phyloP scores from a whole-genome alignment of 1,140 invertebrate species.

The Lordiphosa collinella region DNA sequence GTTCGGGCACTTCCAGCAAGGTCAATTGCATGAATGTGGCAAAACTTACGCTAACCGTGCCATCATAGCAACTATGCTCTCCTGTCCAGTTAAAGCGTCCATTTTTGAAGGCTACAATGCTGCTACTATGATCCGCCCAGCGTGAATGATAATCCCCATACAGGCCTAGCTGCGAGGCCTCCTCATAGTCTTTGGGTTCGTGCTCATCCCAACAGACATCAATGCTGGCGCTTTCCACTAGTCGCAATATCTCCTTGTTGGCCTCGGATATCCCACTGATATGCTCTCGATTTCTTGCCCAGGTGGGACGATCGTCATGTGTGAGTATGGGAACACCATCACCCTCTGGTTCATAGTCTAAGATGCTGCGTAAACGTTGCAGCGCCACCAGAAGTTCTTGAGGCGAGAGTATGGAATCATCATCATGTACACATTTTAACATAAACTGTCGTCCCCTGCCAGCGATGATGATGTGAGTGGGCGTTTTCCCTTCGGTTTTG shows the following conservation, averaged over 20 bases:
- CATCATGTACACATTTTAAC: slow-evolving; percentile 66
- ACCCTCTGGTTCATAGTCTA: slow-evolving; percentile 76
- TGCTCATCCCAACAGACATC: slow-evolving; percentile 83
- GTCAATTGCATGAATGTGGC: slow-evolving; percentile 71
- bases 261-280: slow-evolving; percentile 81
- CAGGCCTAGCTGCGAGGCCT: slow-evolving; percentile 62
- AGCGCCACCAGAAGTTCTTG: slow-evolving; percentile 81
- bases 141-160: slow-evolving; percentile 81
- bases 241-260: slow-evolving; percentile 83
- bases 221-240: slow-evolving; percentile 85
- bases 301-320: slow-evolving; percentile 83
- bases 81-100: slow-evolving; percentile 79
- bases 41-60: slow-evolving; percentile 80
- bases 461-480: slow-evolving; percentile 80
- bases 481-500: slow-evolving; percentile 53
- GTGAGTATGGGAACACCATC: slow-evolving; percentile 84
- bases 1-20: slow-evolving; percentile 67
- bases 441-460: slow-evolving; percentile 82
- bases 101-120: slow-evolving; percentile 80
- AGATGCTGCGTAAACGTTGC: slow-evolving; percentile 81
- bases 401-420: slow-evolving; percentile 69
- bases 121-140: slow-evolving; percentile 82
- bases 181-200: slow-evolving; percentile 72
- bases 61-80: slow-evolving; percentile 82
- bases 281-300: slow-evolving; percentile 82